These are phyloP conservation scores for Callimorpha dominula DNA, from an alignment of 2,888 invertebrate species.

Conservation along the genomic window DNA sequence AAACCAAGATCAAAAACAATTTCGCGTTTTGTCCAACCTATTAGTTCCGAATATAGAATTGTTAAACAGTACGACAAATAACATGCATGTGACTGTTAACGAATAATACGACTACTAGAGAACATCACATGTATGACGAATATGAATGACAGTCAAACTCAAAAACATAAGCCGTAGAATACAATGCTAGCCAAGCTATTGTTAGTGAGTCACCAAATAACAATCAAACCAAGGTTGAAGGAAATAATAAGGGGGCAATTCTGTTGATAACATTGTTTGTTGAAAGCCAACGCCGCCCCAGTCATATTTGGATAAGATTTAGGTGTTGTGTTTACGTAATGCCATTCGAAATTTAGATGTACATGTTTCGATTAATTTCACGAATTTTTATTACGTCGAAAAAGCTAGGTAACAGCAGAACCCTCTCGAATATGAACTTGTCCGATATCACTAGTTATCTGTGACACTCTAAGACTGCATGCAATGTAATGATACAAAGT, in stretches of 20 bases:
- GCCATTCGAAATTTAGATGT: too few relatives aligned
- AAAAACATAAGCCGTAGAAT: background rate
- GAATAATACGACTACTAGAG: background rate
- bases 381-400: background rate
- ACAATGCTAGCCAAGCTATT: constrained; percentile 11
- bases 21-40: too few relatives aligned
- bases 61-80: background rate
- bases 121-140: constrained; percentile 16
- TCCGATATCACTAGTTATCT: too few relatives aligned
- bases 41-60: background rate
- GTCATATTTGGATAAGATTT: background rate
- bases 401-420: background rate
- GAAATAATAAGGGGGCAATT: constrained; percentile 10
- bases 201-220: constrained; percentile 14
- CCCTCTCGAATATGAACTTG: too few relatives aligned
- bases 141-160: constrained; percentile 11
- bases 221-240: background rate
- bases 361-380: too few relatives aligned
- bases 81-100: background rate
- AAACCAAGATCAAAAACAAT: background rate
- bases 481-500: too few relatives aligned
- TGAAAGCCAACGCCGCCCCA: too few relatives aligned
- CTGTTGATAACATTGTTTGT: background rate
- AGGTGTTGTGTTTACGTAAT: background rate
- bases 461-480: too few relatives aligned